These are phyloP conservation scores for Rhynchophorus ferrugineus DNA, from an alignment of 1,140 invertebrate genomes.

Conservation along the genomic window DNA sequence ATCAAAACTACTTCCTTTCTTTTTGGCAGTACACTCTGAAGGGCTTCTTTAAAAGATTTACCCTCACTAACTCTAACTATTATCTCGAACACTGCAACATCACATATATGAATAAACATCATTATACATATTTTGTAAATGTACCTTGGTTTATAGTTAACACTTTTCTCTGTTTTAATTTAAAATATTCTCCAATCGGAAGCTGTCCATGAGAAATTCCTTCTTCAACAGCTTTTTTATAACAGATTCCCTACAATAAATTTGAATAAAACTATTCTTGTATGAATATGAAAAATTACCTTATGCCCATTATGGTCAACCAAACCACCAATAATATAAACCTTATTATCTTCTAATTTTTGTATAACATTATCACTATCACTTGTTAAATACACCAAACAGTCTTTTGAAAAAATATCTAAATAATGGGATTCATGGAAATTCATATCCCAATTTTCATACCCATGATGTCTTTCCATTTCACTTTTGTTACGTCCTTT, in stretches of 20 bases:
- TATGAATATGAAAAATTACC: slow-evolving; percentile 43
- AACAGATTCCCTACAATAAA: slow-evolving; percentile 69
- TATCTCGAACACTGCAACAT: slow-evolving; percentile 85
- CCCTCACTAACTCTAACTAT: slow-evolving; percentile 70
- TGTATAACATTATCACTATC: slow-evolving; percentile 88
- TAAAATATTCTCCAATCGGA: slow-evolving; percentile 83
- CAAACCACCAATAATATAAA: slow-evolving; percentile 93
- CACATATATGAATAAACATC: slow-evolving; percentile 5
- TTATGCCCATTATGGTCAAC: slow-evolving; percentile 97
- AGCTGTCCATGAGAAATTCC: slow-evolving; percentile 77
- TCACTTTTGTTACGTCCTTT: slow-evolving; percentile 55
- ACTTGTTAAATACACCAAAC: slow-evolving; percentile 86
- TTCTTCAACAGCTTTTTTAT: slow-evolving; percentile 69
- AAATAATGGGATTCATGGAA: slow-evolving; percentile 59
- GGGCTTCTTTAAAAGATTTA: slow-evolving; percentile 75
- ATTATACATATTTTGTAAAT: slow-evolving; percentile 14
- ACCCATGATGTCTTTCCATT: slow-evolving; percentile 77
- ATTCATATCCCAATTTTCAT: slow-evolving; percentile 89
- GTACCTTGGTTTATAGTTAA: slow-evolving; percentile 93
- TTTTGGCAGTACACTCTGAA: slow-evolving; percentile 70
- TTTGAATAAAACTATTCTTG: slow-evolving; percentile 10
- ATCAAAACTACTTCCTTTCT: slow-evolving; percentile 15
- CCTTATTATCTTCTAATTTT: slow-evolving; percentile 65
- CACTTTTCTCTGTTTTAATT: slow-evolving; percentile 90
- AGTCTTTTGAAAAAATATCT: slow-evolving; percentile 64